These are phyloP conservation scores for Pseudoatta argentina DNA, from an alignment of 1,140 invertebrate species.

Conservation along the genomic window DNA sequence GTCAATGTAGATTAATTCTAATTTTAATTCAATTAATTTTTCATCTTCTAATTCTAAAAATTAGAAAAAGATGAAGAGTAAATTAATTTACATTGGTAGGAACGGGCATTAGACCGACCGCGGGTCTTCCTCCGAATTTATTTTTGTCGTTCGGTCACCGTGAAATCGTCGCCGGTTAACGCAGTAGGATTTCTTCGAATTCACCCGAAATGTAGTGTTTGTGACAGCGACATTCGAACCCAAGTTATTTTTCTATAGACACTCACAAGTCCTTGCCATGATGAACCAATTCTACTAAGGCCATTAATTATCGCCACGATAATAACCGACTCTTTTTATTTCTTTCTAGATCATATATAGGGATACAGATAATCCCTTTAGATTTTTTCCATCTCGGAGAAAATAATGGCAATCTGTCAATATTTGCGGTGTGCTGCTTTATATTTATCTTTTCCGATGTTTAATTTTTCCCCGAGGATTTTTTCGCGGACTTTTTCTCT, in stretches of 20 bases:
- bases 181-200: not conserved
- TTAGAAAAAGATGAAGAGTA: too few species aligned
- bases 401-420: not conserved
- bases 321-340: not conserved
- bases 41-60: too few species aligned
- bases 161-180: conserved; percentile 10
- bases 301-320: conserved; percentile 2
- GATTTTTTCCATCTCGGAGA: not conserved
- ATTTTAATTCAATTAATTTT: too few species aligned
- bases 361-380: not conserved
- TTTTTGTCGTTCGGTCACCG: conserved; percentile 43
- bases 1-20: too few species aligned
- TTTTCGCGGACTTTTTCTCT: not conserved
- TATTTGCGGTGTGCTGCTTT: not conserved
- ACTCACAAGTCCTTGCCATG: not conserved
- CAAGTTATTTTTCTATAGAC: not conserved
- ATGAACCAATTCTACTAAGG: not conserved
- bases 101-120: not conserved
- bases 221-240: not conserved
- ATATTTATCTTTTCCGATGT: not conserved
- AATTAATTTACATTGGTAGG: too few species aligned
- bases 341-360: not conserved
- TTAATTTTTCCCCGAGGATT: not conserved
- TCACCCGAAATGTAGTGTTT: not conserved
- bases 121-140: conserved; percentile 44